Base-by-base conservation (phyloP, 92 coral and sea anemone species). In the Diadumene lineata region DNA sequence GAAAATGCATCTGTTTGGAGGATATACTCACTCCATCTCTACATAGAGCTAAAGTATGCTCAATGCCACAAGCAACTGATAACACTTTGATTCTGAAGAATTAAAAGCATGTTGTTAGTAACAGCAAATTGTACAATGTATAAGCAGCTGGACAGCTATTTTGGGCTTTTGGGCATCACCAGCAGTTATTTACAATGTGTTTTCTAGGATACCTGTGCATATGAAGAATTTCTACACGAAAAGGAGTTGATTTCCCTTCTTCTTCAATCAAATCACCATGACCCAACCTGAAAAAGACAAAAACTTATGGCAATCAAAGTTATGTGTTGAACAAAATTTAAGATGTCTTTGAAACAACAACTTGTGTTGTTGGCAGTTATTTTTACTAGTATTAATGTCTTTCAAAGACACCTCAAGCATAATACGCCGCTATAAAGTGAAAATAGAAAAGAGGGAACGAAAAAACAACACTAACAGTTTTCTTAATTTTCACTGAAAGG, bases 251-350 rank as follows among this genome's bases (percentile, higher is more conserved):
- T 21, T 81, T 88, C 31, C 98, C 98, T 73, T 88, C 98, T 78
- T 94, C 98, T 67, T 94, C 98, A 56, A 94, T 92, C 60, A 94
- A 67, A 69, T 94, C 98, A 17, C 98, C 98, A 55, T 92, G 98
- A 34, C 98, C 98, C 50, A 94, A 73, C 74, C 98, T 94, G 60
- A 10, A 57, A 63, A 16, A 7, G 6, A 38, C 13, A 38, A 4
- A 38, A 38, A 38, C 48, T 4, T 38, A 38, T 6, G 13, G 48
- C 6, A n/a, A n/a, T n/a, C n/a, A n/a, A n/a, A n/a, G n/a, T n/a
- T n/a, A n/a, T n/a, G n/a, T n/a, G n/a, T n/a, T n/a, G n/a, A n/a
- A n/a, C n/a, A n/a, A n/a, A n/a, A n/a, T n/a, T n/a, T n/a, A n/a
- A n/a, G n/a, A n/a, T n/a, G n/a, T n/a, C n/a, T n/a, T n/a, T n/a